Conservation (phyloP, 2,113 vertebrate species). For the Ovis canadensis region DNA sequence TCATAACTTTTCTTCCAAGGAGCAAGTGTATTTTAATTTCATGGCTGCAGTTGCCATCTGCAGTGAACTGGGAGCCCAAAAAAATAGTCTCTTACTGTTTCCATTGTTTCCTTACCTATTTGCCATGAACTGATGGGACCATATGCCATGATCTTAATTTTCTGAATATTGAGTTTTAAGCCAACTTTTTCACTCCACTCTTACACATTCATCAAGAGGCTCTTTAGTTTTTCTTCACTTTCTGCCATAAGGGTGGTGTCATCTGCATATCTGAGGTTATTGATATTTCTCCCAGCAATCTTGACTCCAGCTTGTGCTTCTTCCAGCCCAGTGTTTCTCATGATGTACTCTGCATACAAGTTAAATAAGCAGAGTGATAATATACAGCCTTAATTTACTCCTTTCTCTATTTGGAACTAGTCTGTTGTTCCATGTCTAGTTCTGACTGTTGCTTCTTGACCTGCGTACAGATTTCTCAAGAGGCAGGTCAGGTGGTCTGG, state of each 20-base stretch:
- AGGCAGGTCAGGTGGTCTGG: neutral
- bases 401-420: neutral
- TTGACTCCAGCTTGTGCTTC: neutral
- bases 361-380: neutral
- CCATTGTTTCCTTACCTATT: neutral
- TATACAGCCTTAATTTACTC: neutral
- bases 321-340: neutral
- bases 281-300: neutral
- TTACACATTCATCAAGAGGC: neutral
- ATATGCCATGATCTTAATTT: neutral
- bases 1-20: neutral
- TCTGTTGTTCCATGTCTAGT: neutral
- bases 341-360: neutral
- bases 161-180: neutral
- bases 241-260: neutral
- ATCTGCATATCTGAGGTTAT: neutral
- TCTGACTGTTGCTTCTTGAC: neutral
- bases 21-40: neutral
- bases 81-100: neutral
- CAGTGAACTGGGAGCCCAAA: accelerated
- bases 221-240: neutral
- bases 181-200: neutral
- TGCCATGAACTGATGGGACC: neutral
- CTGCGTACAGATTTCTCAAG: neutral
- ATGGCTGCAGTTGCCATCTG: neutral